Evolutionary conservation across 2,888 invertebrate genomes (phyloP).

Genomic region (Acronicta psi): DNA sequence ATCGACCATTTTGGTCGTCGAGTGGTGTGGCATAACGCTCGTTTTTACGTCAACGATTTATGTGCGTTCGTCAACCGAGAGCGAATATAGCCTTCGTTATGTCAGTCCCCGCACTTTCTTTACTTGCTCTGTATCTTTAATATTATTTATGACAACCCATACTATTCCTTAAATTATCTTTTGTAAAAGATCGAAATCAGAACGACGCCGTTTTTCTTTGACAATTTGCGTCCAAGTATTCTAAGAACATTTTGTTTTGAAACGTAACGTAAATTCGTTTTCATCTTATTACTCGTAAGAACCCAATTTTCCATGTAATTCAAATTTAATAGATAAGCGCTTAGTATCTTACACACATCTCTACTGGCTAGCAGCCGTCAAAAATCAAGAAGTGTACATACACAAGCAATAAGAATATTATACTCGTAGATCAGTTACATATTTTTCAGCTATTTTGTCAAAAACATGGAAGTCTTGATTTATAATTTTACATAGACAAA

Average conservation of each 20-base stretch:
- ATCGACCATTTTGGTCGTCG: constrained; percentile 78
- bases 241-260: no score
- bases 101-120: constrained; percentile 64
- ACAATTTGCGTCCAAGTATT: no score
- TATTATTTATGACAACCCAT: constrained; percentile 1
- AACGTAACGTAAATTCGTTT: no score
- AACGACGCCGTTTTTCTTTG: no score
- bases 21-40: constrained; percentile 65
- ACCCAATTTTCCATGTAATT: constrained; percentile 18
- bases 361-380: constrained; percentile 29
- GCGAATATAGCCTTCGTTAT: constrained; percentile 60
- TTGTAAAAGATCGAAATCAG: background rate
- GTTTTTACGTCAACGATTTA: constrained; percentile 75
- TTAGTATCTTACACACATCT: constrained; percentile 37
- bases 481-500: no score
- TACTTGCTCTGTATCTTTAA: constrained; percentile 30
- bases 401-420: constrained; percentile 34
- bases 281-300: no score
- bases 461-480: background rate
- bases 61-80: constrained; percentile 56
- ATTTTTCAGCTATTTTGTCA: constrained; percentile 20
- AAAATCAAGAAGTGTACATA: constrained; percentile 43
- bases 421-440: constrained; percentile 22
- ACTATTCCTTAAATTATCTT: background rate
- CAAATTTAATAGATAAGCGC: constrained; percentile 29